Evolutionary conservation across 1,140 invertebrate genomes (phyloP), one percentile per base, ranked within the genome.

Genomic region (Eubasilissa regina): DNA sequence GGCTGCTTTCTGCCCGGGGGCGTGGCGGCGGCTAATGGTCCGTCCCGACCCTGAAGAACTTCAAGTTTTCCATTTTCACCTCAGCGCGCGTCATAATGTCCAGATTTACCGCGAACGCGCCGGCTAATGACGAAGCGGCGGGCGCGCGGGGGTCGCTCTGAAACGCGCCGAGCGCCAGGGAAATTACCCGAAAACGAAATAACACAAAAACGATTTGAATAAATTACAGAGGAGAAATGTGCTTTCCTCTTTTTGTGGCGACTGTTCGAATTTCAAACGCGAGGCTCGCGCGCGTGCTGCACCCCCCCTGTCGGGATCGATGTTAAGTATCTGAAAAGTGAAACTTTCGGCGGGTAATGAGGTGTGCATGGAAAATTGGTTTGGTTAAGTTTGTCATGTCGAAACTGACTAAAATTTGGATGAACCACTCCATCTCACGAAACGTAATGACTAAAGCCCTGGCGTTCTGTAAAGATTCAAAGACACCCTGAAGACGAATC

Each of bases 151-250:
- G 25, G 25, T 6, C 1, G 25, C 25, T 35, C 25, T 35, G 25
- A 6, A 35, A 15, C 48, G 10, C 58, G 58, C 17, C 53, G 60
- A 45, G 44, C 35, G 21, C 0, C 12, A 12, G 21, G 44, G 45
- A 76, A 76, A 76, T 76, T 53, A 62, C 56, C 35, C 44, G 45
- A 47, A 70, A 62, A 48, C 74, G 45, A 76, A 76, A 76, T 62
- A 76, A 62, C 74, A 48, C 74, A 48, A 75, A 74, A 76, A 1
- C 74, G 74, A 76, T 76, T 76, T 76, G 74, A 76, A 76, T 76
- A 76, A 76, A 76, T 76, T 76, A 76, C 45, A 13, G 45, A 0
- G 74, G 55, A 74, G 72, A 62, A 76, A 51, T 76, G 56, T 19
- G 74, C 25, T 73, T 19, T 17, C 35, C 44, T 4, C 45, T 64